Evolutionary conservation across 2,797 vertebrate genomes (phyloP).

Genomic region (Smutsia gigantea): DNA sequence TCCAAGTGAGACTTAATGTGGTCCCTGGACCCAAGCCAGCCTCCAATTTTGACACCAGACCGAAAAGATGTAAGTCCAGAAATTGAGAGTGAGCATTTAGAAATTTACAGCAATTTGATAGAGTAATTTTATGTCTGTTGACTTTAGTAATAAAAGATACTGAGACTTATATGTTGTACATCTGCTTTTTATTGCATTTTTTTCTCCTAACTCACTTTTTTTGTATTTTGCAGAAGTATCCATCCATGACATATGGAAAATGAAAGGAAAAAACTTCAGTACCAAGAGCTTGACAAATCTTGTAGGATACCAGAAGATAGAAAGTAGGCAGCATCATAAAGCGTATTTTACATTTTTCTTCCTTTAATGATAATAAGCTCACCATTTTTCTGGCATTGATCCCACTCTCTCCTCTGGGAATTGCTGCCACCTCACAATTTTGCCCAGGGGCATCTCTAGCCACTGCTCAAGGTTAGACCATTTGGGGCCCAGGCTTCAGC

Average conservation of each 20-base stretch:
- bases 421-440: background rate
- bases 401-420: background rate
- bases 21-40: background rate
- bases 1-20: background rate
- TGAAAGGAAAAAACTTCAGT: background rate
- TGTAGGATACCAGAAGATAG: too few relatives aligned
- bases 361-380: background rate
- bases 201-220: background rate
- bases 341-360: background rate
- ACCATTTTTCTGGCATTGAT: background rate
- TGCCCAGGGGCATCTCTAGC: background rate
- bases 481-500: rapidly evolving
- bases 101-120: background rate
- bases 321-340: background rate
- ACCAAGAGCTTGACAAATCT: background rate
- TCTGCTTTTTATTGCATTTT: slow-evolving; percentile 6
- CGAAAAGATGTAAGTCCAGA: background rate
- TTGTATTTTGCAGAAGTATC: background rate
- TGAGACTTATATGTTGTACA: background rate
- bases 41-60: background rate
- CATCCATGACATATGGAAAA: background rate
- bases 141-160: background rate
- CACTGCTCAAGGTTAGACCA: rapidly evolving
- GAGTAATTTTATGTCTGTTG: background rate
- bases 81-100: background rate